Evolutionary conservation across 1,140 invertebrate species (phyloP).

Genomic region (Orussus abietinus): DNA sequence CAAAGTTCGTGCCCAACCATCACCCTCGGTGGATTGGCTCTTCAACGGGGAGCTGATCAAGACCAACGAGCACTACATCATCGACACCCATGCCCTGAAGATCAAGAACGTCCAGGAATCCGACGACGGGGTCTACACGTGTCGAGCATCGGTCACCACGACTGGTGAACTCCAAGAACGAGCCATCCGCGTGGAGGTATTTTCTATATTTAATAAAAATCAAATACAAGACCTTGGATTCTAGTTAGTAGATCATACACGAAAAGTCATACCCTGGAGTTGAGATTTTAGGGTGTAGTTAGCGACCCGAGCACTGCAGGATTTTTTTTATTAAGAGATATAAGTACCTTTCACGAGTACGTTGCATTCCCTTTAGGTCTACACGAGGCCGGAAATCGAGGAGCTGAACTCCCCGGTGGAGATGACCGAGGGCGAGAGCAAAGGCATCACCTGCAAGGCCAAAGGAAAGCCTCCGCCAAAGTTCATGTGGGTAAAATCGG

Average conservation of each 20-base stretch:
- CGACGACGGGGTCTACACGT: constrained; percentile 82
- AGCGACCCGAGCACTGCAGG: background rate
- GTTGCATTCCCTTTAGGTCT: constrained; percentile 57
- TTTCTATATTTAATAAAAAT: no score
- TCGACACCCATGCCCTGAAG: constrained; percentile 70
- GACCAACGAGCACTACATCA: constrained; percentile 67
- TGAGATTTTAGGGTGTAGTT: no score
- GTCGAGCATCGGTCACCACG: constrained; percentile 73
- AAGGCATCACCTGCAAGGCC: constrained; percentile 70
- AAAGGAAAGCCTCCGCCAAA: constrained; percentile 77
- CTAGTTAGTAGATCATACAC: no score
- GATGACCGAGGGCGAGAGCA: constrained; percentile 74
- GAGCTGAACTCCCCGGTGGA: constrained; percentile 56
- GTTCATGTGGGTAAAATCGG: constrained; percentile 74
- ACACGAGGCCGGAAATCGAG: constrained; percentile 69
- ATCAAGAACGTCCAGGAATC: constrained; percentile 74
- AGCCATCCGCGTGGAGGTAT: constrained; percentile 75
- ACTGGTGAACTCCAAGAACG: constrained; percentile 74
- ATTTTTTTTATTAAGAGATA: constrained; percentile 6
- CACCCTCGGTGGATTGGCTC: constrained; percentile 79
- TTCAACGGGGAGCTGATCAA: constrained; percentile 67
- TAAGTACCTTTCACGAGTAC: constrained; percentile 12
- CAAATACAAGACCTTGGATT: no score
- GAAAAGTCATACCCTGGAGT: no score
- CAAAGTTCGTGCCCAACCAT: constrained; percentile 77